Evolutionary conservation across 2,888 invertebrate species (phyloP), one percentile per base, ranked within the genome.

Genomic region (Plebejus melissa): DNA sequence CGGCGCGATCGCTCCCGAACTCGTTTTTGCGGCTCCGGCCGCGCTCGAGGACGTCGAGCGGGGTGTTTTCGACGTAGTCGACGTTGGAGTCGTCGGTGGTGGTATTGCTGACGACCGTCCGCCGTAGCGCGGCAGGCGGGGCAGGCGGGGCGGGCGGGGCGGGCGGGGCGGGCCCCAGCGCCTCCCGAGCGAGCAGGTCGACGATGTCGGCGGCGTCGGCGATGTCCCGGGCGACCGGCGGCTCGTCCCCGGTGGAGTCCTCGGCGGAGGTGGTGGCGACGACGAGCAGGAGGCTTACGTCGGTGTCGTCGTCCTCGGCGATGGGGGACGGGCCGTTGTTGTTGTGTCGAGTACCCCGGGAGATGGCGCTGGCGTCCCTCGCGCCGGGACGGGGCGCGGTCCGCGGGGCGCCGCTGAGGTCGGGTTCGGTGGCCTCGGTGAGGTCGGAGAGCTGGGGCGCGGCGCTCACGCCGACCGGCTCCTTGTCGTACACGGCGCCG

Each of bases 61-160:
- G 88, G 0, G 87, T 87, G 71, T 87, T 78, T 69, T 82, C 81
- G 9, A 87, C 81, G 58, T 79, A 82, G 77, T 89, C 90, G 1
- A 84, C 86, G 77, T 87, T 90, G 0, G 87, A 88, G 72, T 90
- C 89, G 76, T 90, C 87, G 2, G 77, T 79, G 28, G 88, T 84
- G 4, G 88, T 84, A 60, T 83, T 83, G 77, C 83, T 85, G 22
- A 83, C 76, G 65, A 77, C 80, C 22, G 22, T 77, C 58, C 69
- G 69, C 13, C 36, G 57, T 11, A 11, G 46, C 5, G 9, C n/a
- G n/a, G 50, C 4, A 5, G 38, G 41, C 9, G 28, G 13, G 32
- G 32, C 32, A 1, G 32, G 32, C 2, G 2, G 32, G 32, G 32
- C 13, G 4, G 22, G 28, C 16, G 65, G 13, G 32, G 32, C 32